A percentile compares a stretch with the other conserved stretches of the same genome.
phyloP scores from a whole-genome alignment of 2,888 invertebrate genomes.

The Gordius sp. region DNA sequence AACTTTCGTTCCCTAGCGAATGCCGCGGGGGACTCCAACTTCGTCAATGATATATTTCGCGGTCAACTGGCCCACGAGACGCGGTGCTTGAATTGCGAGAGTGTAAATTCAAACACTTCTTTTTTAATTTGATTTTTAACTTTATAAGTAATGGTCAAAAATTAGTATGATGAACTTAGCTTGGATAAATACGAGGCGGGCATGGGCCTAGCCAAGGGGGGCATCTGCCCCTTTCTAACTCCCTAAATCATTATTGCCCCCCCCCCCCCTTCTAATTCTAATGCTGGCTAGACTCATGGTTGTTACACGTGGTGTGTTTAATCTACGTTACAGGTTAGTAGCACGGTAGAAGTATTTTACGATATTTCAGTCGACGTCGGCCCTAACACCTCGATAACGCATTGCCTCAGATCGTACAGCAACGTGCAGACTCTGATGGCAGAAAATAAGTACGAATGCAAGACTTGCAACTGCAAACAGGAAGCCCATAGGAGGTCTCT shows the following conservation, averaged over 20 bases:
- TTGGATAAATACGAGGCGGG: no score
- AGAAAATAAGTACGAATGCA: constrained; percentile 98
- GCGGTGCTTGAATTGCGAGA: constrained; percentile 92
- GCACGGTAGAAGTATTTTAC: constrained; percentile 95
- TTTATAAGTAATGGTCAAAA: no score
- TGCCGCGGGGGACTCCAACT: constrained; percentile 32
- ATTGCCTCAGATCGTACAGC: constrained; percentile 84
- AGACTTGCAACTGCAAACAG: constrained; percentile 93
- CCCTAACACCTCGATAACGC: constrained; percentile 93
- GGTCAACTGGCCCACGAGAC: constrained; percentile 97
- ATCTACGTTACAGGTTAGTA: constrained; percentile 47
- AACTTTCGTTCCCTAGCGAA: no score
- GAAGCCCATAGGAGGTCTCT: constrained; percentile 53
- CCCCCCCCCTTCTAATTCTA: no score
- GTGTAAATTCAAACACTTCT: constrained; percentile 36
- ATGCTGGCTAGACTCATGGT: no score
- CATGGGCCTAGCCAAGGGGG: no score
- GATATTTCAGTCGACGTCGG: constrained; percentile 96
- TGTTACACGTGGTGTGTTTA: no score
- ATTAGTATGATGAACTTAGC: no score
- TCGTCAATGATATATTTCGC: constrained; percentile 99
- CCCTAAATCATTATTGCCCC: no score
- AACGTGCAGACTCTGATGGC: constrained; percentile 92
- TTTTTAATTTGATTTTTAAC: no score
- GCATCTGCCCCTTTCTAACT: no score